phyloP scores from a whole-genome alignment of 2,113 vertebrate genomes.

The Leptocoma aspasia region DNA sequence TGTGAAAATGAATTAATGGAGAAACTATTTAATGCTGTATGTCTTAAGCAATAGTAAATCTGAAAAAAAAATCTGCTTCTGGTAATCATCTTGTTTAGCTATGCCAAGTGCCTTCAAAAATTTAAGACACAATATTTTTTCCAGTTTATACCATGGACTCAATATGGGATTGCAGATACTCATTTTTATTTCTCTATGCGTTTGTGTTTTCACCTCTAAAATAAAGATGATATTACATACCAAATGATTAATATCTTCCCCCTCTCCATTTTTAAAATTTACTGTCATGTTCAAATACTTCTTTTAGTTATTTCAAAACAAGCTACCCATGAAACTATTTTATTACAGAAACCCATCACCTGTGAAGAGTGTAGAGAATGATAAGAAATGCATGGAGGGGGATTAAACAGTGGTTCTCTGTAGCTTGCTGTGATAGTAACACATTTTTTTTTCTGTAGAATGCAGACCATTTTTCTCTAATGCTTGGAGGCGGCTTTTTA shows the following conservation, averaged over 20 bases:
- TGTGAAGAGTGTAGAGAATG: neutral
- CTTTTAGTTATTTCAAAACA: neutral
- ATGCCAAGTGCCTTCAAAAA: neutral
- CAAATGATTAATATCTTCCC: neutral
- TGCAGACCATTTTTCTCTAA: neutral
- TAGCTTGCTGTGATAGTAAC: neutral
- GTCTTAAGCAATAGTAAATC: neutral
- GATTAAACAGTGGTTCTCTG: neutral
- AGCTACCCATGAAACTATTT: neutral
- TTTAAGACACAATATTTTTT: neutral
- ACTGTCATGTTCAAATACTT: neutral
- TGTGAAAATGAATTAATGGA: neutral
- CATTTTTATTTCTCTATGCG: neutral
- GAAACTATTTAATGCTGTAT: neutral
- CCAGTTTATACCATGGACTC: neutral
- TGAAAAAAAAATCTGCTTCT: neutral
- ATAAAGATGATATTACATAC: neutral
- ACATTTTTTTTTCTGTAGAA: neutral
- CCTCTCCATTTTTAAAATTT: neutral
- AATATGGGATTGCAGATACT: neutral
- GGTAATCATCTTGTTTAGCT: neutral
- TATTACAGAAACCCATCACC: neutral
- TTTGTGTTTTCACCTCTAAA: neutral
- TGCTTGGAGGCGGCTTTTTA: neutral
- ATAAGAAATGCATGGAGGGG: neutral